Conservation (phyloP, 53 echinoderm and acorn worm genomes). For the Stichopus horrens region DNA sequence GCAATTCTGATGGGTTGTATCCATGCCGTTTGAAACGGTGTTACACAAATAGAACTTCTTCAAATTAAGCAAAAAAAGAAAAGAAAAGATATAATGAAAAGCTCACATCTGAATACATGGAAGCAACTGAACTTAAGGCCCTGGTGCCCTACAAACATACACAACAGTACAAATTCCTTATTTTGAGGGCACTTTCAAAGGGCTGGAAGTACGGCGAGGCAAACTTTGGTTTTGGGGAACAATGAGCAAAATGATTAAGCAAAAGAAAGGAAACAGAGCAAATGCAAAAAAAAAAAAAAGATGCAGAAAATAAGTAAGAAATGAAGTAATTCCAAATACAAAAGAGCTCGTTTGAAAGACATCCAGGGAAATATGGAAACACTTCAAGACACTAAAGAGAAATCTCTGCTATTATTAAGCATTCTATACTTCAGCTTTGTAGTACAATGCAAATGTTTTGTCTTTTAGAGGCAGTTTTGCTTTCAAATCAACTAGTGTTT, state of each 20-base stretch:
- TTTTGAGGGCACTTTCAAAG: background rate
- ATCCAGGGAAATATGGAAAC: background rate
- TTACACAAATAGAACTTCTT: no score
- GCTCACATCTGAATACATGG: constrained; percentile 12
- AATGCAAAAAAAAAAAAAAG: background rate
- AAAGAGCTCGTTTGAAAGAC: background rate
- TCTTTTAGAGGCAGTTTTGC: no score
- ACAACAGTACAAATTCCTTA: background rate
- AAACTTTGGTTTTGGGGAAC: constrained; percentile 34
- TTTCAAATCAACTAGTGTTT: no score
- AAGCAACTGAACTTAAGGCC: constrained; percentile 8
- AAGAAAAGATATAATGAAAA: background rate
- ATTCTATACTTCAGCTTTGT: no score
- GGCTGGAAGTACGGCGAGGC: constrained; percentile 43
- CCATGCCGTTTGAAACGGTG: no score
- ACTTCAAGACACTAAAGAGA: no score
- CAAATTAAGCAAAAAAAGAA: background rate
- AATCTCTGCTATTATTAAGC: no score
- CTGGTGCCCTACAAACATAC: background rate
- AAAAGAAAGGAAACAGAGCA: background rate
- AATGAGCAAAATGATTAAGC: background rate
- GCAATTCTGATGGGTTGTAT: no score
- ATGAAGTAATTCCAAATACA: background rate
- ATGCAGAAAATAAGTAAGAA: background rate
- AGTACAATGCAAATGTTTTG: no score